A percentile compares a stretch with the other conserved stretches of the same genome.
These are phyloP conservation scores for Trematocara nigrifrons DNA, from an alignment of 2,113 vertebrate genomes.

Conservation along the genomic window DNA sequence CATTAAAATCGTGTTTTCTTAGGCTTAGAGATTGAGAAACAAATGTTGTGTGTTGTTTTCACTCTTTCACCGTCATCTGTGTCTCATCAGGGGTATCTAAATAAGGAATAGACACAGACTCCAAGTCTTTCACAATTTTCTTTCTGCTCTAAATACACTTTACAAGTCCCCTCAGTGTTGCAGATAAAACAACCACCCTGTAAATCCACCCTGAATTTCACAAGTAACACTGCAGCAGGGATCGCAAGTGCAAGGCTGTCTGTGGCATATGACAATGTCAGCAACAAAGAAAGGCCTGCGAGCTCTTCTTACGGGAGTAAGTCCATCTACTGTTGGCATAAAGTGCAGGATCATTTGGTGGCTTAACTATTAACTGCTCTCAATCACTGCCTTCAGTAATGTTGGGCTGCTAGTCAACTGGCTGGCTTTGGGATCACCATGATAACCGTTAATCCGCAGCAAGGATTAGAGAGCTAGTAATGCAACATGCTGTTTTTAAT, in stretches of 20 bases:
- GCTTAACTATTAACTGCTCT: constrained; percentile 23
- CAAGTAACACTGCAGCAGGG: not conserved
- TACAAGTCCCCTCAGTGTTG: not conserved
- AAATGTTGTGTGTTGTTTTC: not conserved
- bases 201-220: not conserved
- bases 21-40: not conserved
- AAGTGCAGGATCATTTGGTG: constrained; percentile 1
- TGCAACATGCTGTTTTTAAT: constrained; percentile 60
- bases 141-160: not conserved
- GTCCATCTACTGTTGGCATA: not conserved
- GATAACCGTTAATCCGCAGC: constrained; percentile 51
- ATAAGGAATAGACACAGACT: not conserved
- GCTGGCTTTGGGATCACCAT: constrained; percentile 24
- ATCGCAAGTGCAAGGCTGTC: not conserved
- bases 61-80: not conserved
- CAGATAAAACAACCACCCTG: constrained; percentile 5
- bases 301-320: not conserved
- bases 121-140: not conserved
- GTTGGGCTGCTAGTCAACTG: constrained; percentile 41
- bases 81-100: not conserved
- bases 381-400: constrained; percentile 10
- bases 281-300: not conserved
- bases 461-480: constrained; percentile 50
- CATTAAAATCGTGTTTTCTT: not conserved
- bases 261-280: not conserved